These are phyloP conservation scores for Archips xylosteana DNA, from an alignment of 2,888 invertebrate species.

Conservation along the genomic window DNA sequence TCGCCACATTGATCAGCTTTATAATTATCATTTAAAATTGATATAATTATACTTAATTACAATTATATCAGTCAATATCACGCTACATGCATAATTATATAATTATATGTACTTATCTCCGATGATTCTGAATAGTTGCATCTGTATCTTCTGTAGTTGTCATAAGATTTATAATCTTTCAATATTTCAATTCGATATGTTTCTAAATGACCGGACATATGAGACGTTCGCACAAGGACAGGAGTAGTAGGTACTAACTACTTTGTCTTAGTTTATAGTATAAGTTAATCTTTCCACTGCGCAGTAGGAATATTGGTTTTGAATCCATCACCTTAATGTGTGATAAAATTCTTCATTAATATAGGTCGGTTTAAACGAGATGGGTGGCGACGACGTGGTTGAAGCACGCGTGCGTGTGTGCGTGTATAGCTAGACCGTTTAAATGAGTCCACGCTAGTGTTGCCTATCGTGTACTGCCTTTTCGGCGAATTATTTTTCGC, in stretches of 20 bases:
- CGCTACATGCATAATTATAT: background rate
- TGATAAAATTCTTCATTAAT: background rate
- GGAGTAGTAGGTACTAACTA: background rate
- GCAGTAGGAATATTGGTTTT: background rate
- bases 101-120: background rate
- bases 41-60: background rate
- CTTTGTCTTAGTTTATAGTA: background rate
- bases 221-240: background rate
- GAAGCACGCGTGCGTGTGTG: too few species aligned
- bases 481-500: too few species aligned
- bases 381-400: too few species aligned
- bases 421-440: too few species aligned
- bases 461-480: too few species aligned
- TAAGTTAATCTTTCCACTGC: background rate
- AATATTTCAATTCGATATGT: background rate
- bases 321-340: background rate
- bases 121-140: background rate
- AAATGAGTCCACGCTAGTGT: too few species aligned
- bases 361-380: background rate
- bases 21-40: background rate
- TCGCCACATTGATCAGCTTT: background rate
- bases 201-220: slow-evolving; percentile 6
- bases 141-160: background rate
- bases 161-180: background rate
- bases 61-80: background rate